Percentiles rank a stretch among this genome's conserved stretches.
Conservation (phyloP, 2,797 vertebrate genomes). For the Bovichtus diacanthus region DNA sequence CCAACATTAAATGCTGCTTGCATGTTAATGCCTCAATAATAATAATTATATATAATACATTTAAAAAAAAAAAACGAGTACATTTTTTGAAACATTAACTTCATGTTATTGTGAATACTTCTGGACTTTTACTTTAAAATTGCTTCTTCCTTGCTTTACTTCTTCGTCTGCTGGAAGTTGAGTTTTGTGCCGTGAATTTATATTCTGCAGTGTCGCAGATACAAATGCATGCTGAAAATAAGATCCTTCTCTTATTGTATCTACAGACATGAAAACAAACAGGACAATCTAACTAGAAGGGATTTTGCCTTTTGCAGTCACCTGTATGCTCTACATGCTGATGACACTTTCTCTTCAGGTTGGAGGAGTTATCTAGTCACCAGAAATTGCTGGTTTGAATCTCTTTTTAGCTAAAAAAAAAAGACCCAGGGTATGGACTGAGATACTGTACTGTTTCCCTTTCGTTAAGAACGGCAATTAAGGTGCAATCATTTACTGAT, state of each 20-base stretch:
- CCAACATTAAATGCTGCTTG: neutral
- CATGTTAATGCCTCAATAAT: neutral
- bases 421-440: neutral
- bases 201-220: neutral
- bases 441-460: neutral
- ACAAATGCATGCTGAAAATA: neutral
- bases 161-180: neutral
- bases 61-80: neutral
- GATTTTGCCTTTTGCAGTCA: neutral
- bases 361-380: neutral
- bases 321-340: neutral
- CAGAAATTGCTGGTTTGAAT: neutral
- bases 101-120: neutral
- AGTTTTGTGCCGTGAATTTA: neutral
- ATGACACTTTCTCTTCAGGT: neutral
- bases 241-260: neutral
- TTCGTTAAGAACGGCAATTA: neutral
- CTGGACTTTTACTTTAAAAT: no score
- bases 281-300: neutral
- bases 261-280: neutral
- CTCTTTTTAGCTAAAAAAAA: neutral
- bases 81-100: neutral
- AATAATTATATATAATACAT: neutral
- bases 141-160: no score
- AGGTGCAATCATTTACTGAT: neutral